These are phyloP conservation scores for Amyelois transitella DNA, from an alignment of 1,140 invertebrate genomes.

Conservation along the genomic window DNA sequence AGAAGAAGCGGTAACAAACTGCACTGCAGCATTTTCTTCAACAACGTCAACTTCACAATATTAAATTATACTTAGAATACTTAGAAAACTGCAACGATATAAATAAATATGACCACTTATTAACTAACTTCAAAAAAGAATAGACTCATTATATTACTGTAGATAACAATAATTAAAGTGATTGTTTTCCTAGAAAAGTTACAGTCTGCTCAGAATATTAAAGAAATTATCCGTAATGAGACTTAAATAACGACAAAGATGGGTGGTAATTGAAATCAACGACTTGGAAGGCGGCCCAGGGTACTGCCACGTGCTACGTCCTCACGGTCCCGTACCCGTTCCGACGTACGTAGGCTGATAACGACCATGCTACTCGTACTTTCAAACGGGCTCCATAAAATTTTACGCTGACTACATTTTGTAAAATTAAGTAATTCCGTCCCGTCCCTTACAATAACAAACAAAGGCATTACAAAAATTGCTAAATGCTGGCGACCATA, in stretches of 20 bases:
- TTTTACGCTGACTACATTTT: constrained; percentile 56
- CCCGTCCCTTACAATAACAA: constrained; percentile 14
- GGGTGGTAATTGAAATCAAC: constrained; percentile 30
- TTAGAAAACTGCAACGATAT: too few species aligned
- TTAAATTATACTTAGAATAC: too few species aligned
- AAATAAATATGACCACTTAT: too few species aligned
- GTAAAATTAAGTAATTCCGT: constrained; percentile 45
- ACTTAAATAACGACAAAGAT: constrained; percentile 3
- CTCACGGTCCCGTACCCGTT: constrained; percentile 7
- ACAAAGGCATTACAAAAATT: constrained; percentile 3
- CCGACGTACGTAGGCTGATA: constrained; percentile 37
- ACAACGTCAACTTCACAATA: too few species aligned
- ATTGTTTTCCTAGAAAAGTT: background rate
- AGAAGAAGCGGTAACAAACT: too few species aligned
- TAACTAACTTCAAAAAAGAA: too few species aligned
- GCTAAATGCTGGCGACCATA: background rate
- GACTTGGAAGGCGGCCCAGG: constrained; percentile 17
- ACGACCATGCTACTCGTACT: constrained; percentile 28
- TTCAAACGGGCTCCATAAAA: constrained; percentile 41
- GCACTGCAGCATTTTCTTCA: too few species aligned
- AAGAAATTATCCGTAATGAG: constrained; percentile 8
- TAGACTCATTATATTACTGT: too few species aligned
- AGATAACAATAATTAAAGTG: background rate
- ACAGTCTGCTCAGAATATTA: background rate
- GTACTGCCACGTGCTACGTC: constrained; percentile 6